Conservation (phyloP, 2,113 vertebrate species). For the Sinocyclocheilus anophthalmus region DNA sequence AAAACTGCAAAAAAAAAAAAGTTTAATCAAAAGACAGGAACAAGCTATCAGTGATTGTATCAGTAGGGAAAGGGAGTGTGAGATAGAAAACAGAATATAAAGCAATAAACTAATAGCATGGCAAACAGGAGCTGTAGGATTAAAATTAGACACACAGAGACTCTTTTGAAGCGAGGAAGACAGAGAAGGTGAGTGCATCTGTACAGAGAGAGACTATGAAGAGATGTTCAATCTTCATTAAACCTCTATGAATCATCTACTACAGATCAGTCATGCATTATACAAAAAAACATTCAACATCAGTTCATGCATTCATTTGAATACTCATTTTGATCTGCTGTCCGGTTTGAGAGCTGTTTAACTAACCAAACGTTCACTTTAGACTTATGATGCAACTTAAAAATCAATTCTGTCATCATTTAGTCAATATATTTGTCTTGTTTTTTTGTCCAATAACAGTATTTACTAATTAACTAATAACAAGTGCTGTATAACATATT, state of each 20-base stretch:
- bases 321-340: background rate
- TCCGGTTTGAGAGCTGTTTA: too few species aligned
- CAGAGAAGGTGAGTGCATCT: background rate
- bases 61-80: background rate
- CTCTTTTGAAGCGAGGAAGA: background rate
- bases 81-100: background rate
- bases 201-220: constrained; percentile 8
- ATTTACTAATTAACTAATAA: background rate
- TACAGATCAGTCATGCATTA: constrained; percentile 12
- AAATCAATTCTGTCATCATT: background rate
- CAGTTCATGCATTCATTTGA: background rate
- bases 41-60: background rate
- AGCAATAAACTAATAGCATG: background rate
- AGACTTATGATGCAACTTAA: background rate
- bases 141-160: background rate
- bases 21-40: too few species aligned
- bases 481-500: background rate
- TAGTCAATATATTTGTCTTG: background rate
- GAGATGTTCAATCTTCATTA: background rate
- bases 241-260: constrained; percentile 2
- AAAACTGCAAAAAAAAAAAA: too few species aligned
- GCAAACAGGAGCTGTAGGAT: constrained; percentile 1
- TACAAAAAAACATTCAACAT: background rate
- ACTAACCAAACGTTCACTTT: background rate
- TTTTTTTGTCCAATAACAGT: background rate